Evolutionary conservation across 2,113 vertebrate species (phyloP).

Genomic region (Ageneiosus marmoratus): DNA sequence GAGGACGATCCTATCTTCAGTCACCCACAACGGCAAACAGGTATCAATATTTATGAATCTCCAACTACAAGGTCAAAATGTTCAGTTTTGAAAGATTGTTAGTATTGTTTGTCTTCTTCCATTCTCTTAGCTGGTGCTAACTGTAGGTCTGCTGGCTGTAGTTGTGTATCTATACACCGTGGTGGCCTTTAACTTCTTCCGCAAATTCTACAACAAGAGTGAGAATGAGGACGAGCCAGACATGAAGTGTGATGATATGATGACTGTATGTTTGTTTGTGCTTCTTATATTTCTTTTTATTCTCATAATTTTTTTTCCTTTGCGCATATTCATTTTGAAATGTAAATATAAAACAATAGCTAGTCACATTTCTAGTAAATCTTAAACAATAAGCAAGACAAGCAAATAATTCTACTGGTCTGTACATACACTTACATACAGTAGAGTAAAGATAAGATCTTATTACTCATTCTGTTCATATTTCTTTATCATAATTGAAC

Average conservation of each 20-base stretch:
- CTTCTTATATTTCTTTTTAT: neutral
- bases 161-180: conserved; percentile 98
- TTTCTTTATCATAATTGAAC: neutral
- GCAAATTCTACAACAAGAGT: conserved; percentile 99
- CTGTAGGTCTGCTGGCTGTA: conserved; percentile 92
- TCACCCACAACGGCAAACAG: conserved; percentile 98
- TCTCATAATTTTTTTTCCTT: neutral
- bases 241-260: conserved; percentile 99
- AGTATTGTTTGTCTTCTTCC: conserved; percentile 7
- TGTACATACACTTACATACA: neutral
- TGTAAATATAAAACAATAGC: neutral
- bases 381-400: neutral
- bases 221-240: conserved; percentile 93
- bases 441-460: neutral
- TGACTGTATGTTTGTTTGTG: conserved; percentile 82
- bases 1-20: conserved; percentile 94
- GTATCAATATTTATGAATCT: conserved; percentile 64
- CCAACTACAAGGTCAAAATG: conserved; percentile 56
- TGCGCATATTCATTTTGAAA: neutral
- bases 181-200: conserved; percentile 98
- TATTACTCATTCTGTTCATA: neutral
- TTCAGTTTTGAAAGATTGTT: neutral
- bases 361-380: neutral
- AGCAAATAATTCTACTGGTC: neutral
- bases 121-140: conserved; percentile 83